These are phyloP conservation scores for Apodemia zela DNA, from an alignment of 2,888 invertebrate genomes.

Conservation along the genomic window DNA sequence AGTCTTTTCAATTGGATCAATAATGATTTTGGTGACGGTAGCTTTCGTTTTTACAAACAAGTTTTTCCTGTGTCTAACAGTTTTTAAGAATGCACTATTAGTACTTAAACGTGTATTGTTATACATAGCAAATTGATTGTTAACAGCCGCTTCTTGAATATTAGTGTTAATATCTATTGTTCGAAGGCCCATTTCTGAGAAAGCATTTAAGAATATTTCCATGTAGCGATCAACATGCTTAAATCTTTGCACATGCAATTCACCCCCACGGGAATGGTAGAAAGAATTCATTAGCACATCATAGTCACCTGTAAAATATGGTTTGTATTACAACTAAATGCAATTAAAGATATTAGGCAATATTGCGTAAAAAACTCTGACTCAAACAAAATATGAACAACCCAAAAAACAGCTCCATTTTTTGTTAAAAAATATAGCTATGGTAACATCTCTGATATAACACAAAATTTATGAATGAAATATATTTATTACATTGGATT, in stretches of 20 bases:
- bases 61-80: slow-evolving; percentile 63
- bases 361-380: too few relatives aligned
- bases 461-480: too few relatives aligned
- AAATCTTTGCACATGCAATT: slow-evolving; percentile 67
- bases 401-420: too few relatives aligned
- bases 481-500: too few relatives aligned
- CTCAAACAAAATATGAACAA: too few relatives aligned
- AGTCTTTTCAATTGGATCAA: slow-evolving; percentile 60
- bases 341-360: neutral
- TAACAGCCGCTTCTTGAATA: slow-evolving; percentile 62
- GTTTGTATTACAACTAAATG: neutral
- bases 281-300: slow-evolving; percentile 67
- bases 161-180: slow-evolving; percentile 65
- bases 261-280: slow-evolving; percentile 70
- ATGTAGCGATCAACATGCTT: slow-evolving; percentile 63
- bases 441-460: too few relatives aligned
- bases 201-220: slow-evolving; percentile 61
- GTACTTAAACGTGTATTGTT: slow-evolving; percentile 72
- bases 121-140: slow-evolving; percentile 62
- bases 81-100: slow-evolving; percentile 65
- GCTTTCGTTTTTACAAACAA: slow-evolving; percentile 61
- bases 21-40: slow-evolving; percentile 62
- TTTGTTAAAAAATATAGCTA: too few relatives aligned
- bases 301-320: slow-evolving; percentile 61
- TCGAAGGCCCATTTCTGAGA: slow-evolving; percentile 67